Conservation (phyloP, 2,888 invertebrate genomes). For the Bursaphelenchus okinawaensis region DNA sequence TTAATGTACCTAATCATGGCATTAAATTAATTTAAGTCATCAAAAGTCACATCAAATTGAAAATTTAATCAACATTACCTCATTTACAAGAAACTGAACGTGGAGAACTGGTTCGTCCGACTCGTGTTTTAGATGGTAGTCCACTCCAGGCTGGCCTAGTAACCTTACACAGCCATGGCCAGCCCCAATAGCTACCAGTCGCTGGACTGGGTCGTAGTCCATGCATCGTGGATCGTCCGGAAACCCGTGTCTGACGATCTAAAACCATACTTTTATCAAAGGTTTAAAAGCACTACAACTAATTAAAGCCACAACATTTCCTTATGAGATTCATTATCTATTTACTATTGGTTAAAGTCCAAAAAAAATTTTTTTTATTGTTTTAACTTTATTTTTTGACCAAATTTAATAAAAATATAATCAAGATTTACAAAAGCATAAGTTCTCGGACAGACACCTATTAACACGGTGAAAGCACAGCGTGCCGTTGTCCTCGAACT, state of each 20-base stretch:
- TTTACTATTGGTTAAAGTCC: no score
- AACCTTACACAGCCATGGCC: constrained; percentile 62
- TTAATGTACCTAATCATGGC: not conserved
- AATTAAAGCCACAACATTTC: no score
- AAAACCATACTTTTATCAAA: constrained; percentile 17
- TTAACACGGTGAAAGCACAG: no score
- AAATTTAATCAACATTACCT: constrained; percentile 60
- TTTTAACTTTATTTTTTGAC: no score
- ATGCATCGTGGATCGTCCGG: constrained; percentile 92
- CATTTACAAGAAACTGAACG: constrained; percentile 89
- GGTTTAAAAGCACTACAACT: not conserved
- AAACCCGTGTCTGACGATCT: constrained; percentile 86
- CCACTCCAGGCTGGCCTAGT: constrained; percentile 92
- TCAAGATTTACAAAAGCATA: no score
- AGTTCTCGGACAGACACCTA: no score
- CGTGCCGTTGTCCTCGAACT: constrained; percentile 97
- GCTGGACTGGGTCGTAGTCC: constrained; percentile 96
- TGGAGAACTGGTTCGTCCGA: constrained; percentile 72
- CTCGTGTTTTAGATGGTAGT: constrained; percentile 80
- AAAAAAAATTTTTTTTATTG: no score
- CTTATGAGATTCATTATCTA: no score
- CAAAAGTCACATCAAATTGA: not conserved
- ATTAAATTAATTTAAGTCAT: not conserved
- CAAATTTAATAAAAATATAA: no score
- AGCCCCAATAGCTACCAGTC: constrained; percentile 85